Conservation (phyloP, 2,888 invertebrate genomes). For the Athalia cordata region DNA sequence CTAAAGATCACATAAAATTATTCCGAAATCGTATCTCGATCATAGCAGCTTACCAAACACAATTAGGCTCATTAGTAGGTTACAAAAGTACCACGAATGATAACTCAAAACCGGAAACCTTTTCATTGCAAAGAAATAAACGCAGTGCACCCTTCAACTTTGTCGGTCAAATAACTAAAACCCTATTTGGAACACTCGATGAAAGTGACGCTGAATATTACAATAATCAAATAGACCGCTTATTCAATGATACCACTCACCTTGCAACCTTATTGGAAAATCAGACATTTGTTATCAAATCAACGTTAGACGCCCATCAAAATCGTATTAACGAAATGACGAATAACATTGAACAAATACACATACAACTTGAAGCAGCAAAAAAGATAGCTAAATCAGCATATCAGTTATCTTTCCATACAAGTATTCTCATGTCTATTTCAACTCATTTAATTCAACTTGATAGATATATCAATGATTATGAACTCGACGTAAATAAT, state of each 20-base stretch:
- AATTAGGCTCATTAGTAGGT: not conserved
- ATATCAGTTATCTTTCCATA: not conserved
- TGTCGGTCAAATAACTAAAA: slow-evolving; percentile 31
- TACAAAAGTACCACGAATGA: not conserved
- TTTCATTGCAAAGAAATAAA: not conserved
- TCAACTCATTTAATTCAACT: not conserved
- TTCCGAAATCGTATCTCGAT: not conserved
- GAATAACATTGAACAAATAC: not conserved
- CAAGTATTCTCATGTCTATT: not conserved
- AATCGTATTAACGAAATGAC: slow-evolving; percentile 8
- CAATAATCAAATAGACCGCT: slow-evolving; percentile 31
- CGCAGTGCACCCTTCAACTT: not conserved
- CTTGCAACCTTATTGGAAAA: slow-evolving; percentile 33
- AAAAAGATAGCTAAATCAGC: not conserved
- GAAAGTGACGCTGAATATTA: slow-evolving; percentile 28
- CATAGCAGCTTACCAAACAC: not conserved
- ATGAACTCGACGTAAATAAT: not conserved
- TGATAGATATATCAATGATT: not conserved
- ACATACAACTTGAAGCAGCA: not conserved
- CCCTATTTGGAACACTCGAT: slow-evolving; percentile 39
- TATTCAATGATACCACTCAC: slow-evolving; percentile 27
- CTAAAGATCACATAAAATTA: not conserved
- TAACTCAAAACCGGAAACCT: not conserved
- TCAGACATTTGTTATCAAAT: slow-evolving; percentile 47
- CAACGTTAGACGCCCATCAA: slow-evolving; percentile 38